Evolutionary conservation across 30 jellyfish, hydroid and myxozoan species (phyloP), one percentile per base, ranked within the genome.

Genomic region (Cassiopea xamachana): DNA sequence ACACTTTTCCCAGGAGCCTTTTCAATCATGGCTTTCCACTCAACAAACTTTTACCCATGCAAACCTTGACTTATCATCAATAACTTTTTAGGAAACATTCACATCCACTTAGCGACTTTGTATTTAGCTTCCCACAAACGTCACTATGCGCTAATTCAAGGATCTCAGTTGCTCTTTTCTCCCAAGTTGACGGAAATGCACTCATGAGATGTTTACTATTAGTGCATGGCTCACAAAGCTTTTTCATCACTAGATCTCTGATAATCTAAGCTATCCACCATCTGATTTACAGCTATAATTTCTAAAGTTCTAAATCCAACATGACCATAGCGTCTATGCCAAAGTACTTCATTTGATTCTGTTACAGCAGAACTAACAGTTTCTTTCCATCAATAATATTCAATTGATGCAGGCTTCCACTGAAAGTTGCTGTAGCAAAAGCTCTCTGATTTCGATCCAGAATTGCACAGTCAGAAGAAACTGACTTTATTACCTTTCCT

Each of bases 301-400:
- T 50, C 46, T 61, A 73, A 60, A 48, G 50, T 72, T 43, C 46
- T 43, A 2, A 67, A 19, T 7, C 89, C 89, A 19, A 89, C 78
- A 60, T 91, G 96, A n/a, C 97, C 86, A 59, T 50, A 91, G 7
- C 92, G 18, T 74, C 85, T 49, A 69, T 86, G 97, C 96, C 97
- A 90, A 9, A 73, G 18, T 9, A 44, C 10, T 74, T 73, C 96
- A 55, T 55, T 55, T 10, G 64, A 55, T 3, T 55, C 64, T 55
- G 10, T 55, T 10, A 55, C 64, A 55, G 64, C 64, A 55, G 64
- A 6, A 55, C 12, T 6, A 55, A 3, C 64, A 55, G 64, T 10
- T 55, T 55, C 64, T 55, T 6, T 55, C 64, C 64, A 55, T 55
- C 64, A 55, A 55, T 55, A 55, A 10, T 6, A 55, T 55, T 55